Conservation (phyloP, 1,140 invertebrate species). For the Leptinotarsa defecta region DNA sequence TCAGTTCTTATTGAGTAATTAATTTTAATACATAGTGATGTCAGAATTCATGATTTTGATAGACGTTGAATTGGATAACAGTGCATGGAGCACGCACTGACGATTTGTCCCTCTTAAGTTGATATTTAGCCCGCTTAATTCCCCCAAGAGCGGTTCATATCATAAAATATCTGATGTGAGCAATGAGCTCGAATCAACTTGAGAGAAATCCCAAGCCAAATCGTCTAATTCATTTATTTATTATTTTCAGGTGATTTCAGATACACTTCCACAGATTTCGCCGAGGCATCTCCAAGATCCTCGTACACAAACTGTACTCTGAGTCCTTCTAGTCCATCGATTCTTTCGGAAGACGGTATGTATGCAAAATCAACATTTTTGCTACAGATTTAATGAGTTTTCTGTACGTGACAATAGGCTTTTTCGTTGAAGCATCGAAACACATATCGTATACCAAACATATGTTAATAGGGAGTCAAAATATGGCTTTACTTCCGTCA, state of each 20-base stretch:
- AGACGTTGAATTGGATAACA: too few species aligned
- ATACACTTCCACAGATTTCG: conserved; percentile 18
- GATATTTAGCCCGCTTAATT: too few species aligned
- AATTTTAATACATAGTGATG: too few species aligned
- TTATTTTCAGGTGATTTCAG: conserved; percentile 23
- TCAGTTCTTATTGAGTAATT: too few species aligned
- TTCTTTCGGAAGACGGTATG: conserved; percentile 29
- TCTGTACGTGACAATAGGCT: neutral
- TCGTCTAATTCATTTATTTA: neutral
- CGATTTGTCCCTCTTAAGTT: too few species aligned
- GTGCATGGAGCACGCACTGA: too few species aligned
- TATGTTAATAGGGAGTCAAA: conserved; percentile 25
- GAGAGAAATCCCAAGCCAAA: too few species aligned
- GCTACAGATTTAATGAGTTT: neutral
- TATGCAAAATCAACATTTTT: neutral
- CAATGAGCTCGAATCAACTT: too few species aligned
- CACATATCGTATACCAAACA: neutral
- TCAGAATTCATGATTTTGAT: too few species aligned
- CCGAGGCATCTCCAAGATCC: conserved; percentile 29
- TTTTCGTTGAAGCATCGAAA: neutral
- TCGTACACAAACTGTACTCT: conserved; percentile 24
- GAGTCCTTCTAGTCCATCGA: conserved; percentile 25
- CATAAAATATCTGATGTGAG: too few species aligned
- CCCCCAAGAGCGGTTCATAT: too few species aligned
- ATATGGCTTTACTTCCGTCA: conserved; percentile 28